A percentile compares a stretch with the other conserved stretches of the same genome.
These are phyloP conservation scores for Myripristis murdjan DNA, from an alignment of 2,797 vertebrate genomes.

Conservation along the genomic window DNA sequence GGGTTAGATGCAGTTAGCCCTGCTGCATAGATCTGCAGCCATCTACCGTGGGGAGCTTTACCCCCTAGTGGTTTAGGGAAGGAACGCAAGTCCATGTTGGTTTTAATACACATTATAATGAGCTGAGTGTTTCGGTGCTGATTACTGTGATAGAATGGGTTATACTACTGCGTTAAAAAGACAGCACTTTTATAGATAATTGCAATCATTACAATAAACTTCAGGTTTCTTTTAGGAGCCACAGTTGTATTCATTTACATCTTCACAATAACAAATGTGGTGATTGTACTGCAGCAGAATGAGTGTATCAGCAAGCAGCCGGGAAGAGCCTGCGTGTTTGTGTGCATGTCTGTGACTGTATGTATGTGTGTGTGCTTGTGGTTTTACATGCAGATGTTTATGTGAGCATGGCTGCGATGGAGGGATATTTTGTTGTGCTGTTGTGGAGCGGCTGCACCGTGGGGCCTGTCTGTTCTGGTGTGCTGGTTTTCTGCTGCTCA, in stretches of 20 bases:
- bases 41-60: conserved; percentile 75
- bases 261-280: conserved; percentile 13
- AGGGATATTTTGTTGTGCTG: conserved; percentile 55
- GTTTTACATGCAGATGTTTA: conserved; percentile 33
- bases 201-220: conserved; percentile 6
- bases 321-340: background rate
- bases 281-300: conserved; percentile 36
- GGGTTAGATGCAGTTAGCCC: conserved; percentile 76
- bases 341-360: background rate
- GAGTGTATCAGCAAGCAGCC: conserved; percentile 14
- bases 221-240: conserved; percentile 17
- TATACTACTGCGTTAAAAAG: too few species aligned
- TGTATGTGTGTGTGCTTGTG: conserved; percentile 53
- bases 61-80: conserved; percentile 82
- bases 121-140: conserved; percentile 28
- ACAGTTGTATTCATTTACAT: conserved; percentile 9
- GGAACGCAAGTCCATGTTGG: conserved; percentile 55
- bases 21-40: conserved; percentile 74
- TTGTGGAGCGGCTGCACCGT: conserved; percentile 62
- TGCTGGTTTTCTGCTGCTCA: conserved; percentile 81
- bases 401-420: conserved; percentile 35
- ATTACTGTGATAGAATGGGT: conserved; percentile 39
- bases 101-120: conserved; percentile 55
- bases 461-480: conserved; percentile 79
- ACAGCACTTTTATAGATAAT: conserved; percentile 36